Evolutionary conservation across 2,113 vertebrate species (phyloP).

Genomic region (Varanus komodoensis): DNA sequence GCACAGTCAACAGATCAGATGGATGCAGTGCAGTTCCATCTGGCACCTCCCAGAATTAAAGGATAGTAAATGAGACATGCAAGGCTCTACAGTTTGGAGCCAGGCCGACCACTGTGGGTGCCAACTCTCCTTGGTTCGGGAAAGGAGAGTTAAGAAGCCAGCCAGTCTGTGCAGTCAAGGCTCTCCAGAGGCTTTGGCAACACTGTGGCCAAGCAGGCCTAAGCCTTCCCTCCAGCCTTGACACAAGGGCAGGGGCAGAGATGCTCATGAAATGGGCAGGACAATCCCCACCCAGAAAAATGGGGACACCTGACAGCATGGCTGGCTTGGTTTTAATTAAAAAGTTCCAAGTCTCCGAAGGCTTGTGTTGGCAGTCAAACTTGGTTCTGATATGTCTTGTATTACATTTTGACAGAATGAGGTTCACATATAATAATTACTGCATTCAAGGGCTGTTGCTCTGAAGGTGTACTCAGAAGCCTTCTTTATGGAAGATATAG

Average conservation of each 20-base stretch:
- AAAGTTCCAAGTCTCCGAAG: conserved; percentile 8
- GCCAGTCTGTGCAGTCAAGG: no score
- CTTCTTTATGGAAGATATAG: background rate
- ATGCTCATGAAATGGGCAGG: no score
- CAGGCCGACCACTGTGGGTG: no score
- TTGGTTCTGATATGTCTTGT: conserved; percentile 51
- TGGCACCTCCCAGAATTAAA: conserved; percentile 48
- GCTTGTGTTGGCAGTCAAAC: conserved; percentile 47
- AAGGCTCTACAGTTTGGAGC: no score
- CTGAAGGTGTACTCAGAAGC: conserved; percentile 30
- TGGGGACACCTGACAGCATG: no score
- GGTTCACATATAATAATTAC: conserved; percentile 55
- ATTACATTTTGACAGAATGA: conserved; percentile 63
- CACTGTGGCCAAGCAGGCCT: background rate
- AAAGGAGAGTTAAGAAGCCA: no score
- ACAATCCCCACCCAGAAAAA: no score
- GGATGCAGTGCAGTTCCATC: conserved; percentile 43
- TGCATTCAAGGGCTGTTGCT: conserved; percentile 48
- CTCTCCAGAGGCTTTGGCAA: no score
- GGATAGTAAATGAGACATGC: background rate
- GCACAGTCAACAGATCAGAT: fast-evolving
- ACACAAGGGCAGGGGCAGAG: no score
- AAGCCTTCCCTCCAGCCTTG: background rate
- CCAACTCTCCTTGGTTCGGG: no score
- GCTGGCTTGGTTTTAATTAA: no score